Percentiles rank a stretch among this genome's conserved stretches.
These are phyloP conservation scores for Melanaphis sacchari DNA, from an alignment of 1,140 invertebrate genomes.

Conservation along the genomic window DNA sequence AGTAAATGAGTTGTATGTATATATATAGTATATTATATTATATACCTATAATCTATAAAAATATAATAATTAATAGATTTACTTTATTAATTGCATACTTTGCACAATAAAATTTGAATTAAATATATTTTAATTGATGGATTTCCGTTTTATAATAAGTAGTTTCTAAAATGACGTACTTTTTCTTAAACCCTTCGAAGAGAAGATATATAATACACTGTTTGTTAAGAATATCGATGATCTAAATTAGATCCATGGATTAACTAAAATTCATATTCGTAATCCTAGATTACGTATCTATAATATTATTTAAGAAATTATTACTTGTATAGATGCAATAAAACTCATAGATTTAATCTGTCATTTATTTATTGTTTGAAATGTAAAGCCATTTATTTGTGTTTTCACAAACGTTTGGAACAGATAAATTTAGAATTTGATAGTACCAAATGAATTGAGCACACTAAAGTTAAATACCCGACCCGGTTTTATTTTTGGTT, in stretches of 20 bases:
- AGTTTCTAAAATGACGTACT: not conserved
- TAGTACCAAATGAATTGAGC: not conserved
- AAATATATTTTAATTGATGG: not conserved
- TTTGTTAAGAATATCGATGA: too few species aligned
- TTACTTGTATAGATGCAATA: not conserved
- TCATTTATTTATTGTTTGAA: not conserved
- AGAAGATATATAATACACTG: fast-evolving
- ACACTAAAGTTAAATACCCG: not conserved
- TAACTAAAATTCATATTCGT: not conserved
- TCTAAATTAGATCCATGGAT: not conserved
- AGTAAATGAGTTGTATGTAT: not conserved
- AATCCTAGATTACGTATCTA: not conserved
- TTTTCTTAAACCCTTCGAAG: not conserved
- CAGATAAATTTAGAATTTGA: not conserved
- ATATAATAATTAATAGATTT: not conserved
- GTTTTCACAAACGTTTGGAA: not conserved
- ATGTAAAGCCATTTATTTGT: not conserved
- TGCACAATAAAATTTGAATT: not conserved
- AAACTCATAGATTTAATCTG: not conserved
- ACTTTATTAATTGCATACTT: not conserved
- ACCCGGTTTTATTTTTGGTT: not conserved
- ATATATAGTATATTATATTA: too few species aligned
- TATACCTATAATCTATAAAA: too few species aligned
- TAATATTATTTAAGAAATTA: slow-evolving; percentile 1
- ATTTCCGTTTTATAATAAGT: too few species aligned